Evolutionary conservation across 2,113 vertebrate species (phyloP).

Genomic region (Galemys pyrenaicus): DNA sequence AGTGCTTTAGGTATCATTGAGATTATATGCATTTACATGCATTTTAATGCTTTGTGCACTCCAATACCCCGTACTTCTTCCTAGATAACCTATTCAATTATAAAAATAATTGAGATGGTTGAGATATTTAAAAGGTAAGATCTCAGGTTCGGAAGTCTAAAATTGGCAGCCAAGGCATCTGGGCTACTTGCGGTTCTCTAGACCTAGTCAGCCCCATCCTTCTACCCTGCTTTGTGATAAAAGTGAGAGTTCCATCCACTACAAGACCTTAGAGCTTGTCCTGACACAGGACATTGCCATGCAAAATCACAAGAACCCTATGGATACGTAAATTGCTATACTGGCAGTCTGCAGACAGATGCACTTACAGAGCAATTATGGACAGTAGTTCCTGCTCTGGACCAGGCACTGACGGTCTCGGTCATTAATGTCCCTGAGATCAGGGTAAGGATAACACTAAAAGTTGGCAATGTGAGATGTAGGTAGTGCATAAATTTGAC

Average conservation of each 20-base stretch:
- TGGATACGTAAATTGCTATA: not conserved
- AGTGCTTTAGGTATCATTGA: not conserved
- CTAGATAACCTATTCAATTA: not conserved
- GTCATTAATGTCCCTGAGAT: not conserved
- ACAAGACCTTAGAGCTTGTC: not conserved
- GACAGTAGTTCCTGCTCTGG: not conserved
- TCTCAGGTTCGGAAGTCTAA: not conserved
- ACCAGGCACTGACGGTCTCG: not conserved
- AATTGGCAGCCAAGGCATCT: not conserved
- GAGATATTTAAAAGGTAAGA: not conserved
- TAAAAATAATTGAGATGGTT: conserved; percentile 20
- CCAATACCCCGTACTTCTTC: not conserved
- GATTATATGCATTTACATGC: not conserved
- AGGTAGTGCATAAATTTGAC: not conserved
- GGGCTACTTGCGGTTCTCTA: not conserved
- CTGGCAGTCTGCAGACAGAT: not conserved
- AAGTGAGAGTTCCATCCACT: not conserved
- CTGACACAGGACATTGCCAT: not conserved
- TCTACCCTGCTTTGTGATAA: not conserved
- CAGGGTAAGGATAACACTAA: not conserved
- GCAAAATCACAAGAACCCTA: not conserved
- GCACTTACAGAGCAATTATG: not conserved
- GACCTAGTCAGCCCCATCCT: not conserved
- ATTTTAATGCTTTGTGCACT: not conserved
- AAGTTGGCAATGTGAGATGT: not conserved